Base-by-base conservation (phyloP, 2,113 vertebrate genomes). In the Balaenoptera acutorostrata region DNA sequence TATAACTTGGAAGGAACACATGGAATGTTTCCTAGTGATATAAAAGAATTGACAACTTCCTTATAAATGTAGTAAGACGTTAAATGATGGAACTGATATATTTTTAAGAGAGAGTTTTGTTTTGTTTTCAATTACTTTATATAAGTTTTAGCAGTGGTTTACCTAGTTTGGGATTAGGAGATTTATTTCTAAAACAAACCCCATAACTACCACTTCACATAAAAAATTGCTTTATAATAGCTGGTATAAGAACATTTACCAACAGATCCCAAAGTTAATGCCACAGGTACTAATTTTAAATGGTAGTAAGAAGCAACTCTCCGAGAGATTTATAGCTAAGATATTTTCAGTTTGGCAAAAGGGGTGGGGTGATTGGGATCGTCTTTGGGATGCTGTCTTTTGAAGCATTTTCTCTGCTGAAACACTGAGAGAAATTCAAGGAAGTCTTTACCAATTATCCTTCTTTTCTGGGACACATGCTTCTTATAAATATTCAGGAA, bases 401-500 rank as follows among this genome's bases (percentile, higher is more conserved):
- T 84, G 87, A 93, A 90, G 66, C 44, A 41, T 66, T 84, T 88
- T 44, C 82, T 93, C 33, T 96, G 55, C 59, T 84, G n/a, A 96
- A 85, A 83, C 46, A 80, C 55, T 39, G 44, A 27, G 33, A 80
- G 55, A 96, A 78, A 90, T 81, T 64, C 90, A 91, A 31, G 39
- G 25, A 91, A 93, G 27, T 85, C 66, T 93, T 97, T 93, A 5
- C 69, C 44, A 96, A 78, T 88, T 84, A 57, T 36, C 77, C n/a
- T 85, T 55, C 27, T 96, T 96, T 95, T 64, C 63, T 88, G 41
- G 78, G 52, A 90, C 83, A 97, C 63, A 84, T 15, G 64, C 78
- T 93, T 96, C 93, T 93, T 88, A 75, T 86, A 93, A 94, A 95
- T 97, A 95, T 86, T 81, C 74, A 95, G 85, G 83, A 96, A 96